phyloP scores from a whole-genome alignment of 2,797 vertebrate genomes.

The Taeniopygia guttata region DNA sequence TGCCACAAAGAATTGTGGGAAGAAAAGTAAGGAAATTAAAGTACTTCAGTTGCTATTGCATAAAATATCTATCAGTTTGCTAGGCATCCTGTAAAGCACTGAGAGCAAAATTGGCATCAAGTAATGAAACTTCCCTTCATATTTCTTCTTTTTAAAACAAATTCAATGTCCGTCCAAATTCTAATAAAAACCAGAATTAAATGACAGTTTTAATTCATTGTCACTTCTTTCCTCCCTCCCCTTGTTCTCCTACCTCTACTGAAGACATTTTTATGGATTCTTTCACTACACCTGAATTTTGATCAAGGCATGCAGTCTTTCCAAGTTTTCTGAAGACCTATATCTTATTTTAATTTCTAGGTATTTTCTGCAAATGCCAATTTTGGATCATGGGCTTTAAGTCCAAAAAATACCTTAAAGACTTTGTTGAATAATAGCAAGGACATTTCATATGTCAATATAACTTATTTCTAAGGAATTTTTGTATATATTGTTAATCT shows the following conservation, averaged over 20 bases:
- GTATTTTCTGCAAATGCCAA: background rate
- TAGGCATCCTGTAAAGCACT: background rate
- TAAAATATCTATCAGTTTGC: background rate
- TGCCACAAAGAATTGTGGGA: background rate
- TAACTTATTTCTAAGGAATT: background rate
- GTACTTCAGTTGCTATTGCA: background rate
- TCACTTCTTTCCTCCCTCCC: background rate
- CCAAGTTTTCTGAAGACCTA: background rate
- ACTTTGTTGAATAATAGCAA: background rate
- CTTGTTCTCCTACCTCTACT: accelerated
- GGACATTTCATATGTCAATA: background rate
- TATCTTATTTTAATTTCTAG: background rate
- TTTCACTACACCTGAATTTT: background rate
- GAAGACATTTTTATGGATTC: background rate
- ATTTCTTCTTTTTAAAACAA: background rate
- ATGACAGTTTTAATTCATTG: background rate
- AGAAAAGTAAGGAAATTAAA: background rate
- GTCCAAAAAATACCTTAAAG: background rate
- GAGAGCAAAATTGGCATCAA: background rate
- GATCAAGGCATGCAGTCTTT: background rate
- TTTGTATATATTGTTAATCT: background rate
- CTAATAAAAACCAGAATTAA: background rate
- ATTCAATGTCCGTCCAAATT: background rate
- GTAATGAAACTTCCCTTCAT: background rate
- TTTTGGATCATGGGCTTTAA: background rate